phyloP scores from a whole-genome alignment of 2,113 vertebrate species.

The Pelobates fuscus region DNA sequence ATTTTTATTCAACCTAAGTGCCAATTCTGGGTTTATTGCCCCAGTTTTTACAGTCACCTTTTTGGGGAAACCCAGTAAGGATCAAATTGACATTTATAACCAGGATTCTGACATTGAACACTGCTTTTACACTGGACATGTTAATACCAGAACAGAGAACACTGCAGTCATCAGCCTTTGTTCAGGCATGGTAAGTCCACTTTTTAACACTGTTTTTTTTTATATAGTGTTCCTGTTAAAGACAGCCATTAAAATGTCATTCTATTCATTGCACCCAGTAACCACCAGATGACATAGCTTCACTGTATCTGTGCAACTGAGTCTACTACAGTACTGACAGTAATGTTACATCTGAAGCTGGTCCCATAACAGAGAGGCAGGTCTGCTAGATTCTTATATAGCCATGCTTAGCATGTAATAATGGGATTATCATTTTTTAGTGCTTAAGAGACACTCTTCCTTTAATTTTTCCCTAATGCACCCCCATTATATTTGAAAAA shows the following conservation, averaged over 20 bases:
- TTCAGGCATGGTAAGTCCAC: conserved; percentile 91
- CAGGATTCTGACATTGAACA: conserved; percentile 86
- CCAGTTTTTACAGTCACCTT: conserved; percentile 91
- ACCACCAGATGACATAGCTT: not conserved
- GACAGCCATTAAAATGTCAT: conserved; percentile 2
- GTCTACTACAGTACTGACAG: too few species aligned
- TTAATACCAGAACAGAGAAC: conserved; percentile 85
- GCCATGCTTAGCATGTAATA: too few species aligned
- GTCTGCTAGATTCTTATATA: too few species aligned
- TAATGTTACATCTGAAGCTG: too few species aligned
- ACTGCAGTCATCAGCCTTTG: conserved; percentile 95
- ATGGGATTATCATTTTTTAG: too few species aligned
- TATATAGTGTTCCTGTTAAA: too few species aligned
- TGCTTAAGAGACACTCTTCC: too few species aligned
- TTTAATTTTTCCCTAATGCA: too few species aligned
- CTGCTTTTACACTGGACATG: conserved; percentile 95
- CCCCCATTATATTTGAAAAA: too few species aligned
- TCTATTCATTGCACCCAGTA: not conserved
- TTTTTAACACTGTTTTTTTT: not conserved
- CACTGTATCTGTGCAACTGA: too few species aligned
- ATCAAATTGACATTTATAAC: conserved; percentile 73
- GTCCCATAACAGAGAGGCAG: too few species aligned
- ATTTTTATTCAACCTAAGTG: conserved; percentile 91
- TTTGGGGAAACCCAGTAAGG: conserved; percentile 75
- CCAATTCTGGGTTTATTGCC: conserved; percentile 93